A percentile compares a stretch with the other conserved stretches of the same genome.
phyloP scores from a whole-genome alignment of 2,797 vertebrate species.

The Falco naumanni region DNA sequence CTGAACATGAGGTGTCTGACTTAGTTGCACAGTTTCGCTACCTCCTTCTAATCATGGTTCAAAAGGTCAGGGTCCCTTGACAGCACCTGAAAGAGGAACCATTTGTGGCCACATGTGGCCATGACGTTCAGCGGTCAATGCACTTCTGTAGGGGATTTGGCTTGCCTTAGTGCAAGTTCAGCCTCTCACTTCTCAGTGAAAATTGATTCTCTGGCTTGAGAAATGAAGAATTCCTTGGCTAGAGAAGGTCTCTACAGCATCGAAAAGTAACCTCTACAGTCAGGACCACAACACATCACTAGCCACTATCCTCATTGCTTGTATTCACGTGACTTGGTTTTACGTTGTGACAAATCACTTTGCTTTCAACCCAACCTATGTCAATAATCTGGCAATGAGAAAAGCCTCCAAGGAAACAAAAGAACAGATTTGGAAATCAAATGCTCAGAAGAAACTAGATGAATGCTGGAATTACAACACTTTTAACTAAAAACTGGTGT shows the following conservation, averaged over 20 bases:
- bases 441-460: not conserved
- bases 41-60: not conserved
- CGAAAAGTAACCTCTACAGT: not conserved
- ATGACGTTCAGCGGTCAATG: not conserved
- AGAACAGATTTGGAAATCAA: not conserved
- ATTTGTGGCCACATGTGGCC: not conserved
- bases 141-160: not conserved
- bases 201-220: not conserved
- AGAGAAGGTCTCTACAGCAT: not conserved
- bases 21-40: not conserved
- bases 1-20: not conserved
- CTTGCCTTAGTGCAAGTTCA: not conserved
- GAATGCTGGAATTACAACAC: not conserved
- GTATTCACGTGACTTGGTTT: not conserved
- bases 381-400: not conserved
- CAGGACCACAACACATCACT: not conserved
- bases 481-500: not conserved
- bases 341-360: not conserved
- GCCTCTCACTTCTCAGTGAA: not conserved
- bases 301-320: not conserved
- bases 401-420: not conserved
- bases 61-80: not conserved
- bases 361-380: not conserved
- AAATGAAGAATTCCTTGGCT: not conserved
- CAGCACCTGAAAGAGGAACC: not conserved